Evolutionary conservation across 2,113 vertebrate species (phyloP).

Genomic region (Callithrix jacchus): DNA sequence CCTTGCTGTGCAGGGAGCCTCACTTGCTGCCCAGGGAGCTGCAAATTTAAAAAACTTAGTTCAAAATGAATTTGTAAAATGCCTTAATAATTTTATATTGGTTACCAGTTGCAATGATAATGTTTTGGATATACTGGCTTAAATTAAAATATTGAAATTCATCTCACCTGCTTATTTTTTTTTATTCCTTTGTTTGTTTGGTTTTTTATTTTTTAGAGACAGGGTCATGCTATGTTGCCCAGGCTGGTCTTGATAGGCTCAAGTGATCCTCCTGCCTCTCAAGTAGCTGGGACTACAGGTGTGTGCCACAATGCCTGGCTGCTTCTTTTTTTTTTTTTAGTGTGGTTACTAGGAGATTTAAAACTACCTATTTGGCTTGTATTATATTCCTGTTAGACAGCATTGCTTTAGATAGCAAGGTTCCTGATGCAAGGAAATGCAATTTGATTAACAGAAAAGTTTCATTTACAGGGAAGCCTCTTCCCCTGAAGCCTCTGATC

Average conservation of each 20-base stretch:
- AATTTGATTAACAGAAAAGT: conserved; percentile 56
- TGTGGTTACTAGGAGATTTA: conserved; percentile 5
- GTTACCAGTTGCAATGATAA: conserved; percentile 35
- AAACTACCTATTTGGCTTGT: conserved; percentile 1
- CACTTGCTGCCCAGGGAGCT: no score
- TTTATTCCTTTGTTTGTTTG: background rate
- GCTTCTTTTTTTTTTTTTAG: conserved; percentile 22
- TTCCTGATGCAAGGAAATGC: conserved; percentile 16
- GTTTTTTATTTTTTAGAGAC: background rate
- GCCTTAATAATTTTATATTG: conserved; percentile 10
- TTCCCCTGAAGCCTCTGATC: background rate
- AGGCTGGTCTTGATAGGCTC: background rate
- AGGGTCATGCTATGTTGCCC: background rate
- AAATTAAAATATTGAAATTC: conserved; percentile 44
- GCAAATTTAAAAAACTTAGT: conserved; percentile 17
- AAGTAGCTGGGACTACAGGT: background rate
- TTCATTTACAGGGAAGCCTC: conserved; percentile 24
- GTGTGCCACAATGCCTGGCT: background rate
- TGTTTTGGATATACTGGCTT: conserved; percentile 25
- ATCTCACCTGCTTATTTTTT: conserved; percentile 16
- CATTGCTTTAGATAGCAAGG: conserved; percentile 27
- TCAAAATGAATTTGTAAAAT: background rate
- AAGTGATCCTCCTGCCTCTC: background rate
- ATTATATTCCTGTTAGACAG: conserved; percentile 28
- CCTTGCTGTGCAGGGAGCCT: no score